Conservation (phyloP, 2,113 vertebrate genomes). For the Danionella cerebrum region DNA sequence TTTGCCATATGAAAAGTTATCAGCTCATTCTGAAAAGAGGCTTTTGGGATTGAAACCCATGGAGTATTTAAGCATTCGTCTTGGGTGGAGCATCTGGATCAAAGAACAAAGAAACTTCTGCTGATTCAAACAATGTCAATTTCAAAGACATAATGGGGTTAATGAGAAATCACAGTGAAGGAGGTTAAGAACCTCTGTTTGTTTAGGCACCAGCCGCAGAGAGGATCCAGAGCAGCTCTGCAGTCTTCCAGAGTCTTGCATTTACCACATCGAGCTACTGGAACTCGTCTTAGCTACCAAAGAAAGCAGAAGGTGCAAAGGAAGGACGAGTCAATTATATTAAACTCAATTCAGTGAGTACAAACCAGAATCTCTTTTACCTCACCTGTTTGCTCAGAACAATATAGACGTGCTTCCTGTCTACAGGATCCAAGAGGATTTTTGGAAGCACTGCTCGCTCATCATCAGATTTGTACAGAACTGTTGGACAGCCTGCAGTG, state of each 20-base stretch:
- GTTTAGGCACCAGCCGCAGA: constrained; percentile 81
- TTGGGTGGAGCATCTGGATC: constrained; percentile 52
- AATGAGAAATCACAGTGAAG: not conserved
- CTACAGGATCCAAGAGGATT: constrained; percentile 70
- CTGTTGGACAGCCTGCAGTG: constrained; percentile 66
- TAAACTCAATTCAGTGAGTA: no score
- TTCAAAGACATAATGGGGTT: not conserved
- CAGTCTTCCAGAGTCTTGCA: constrained; percentile 62
- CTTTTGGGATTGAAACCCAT: constrained; percentile 55
- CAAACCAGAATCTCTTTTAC: no score
- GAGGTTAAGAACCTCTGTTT: not conserved
- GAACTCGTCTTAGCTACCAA: constrained; percentile 74
- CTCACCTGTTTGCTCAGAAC: constrained; percentile 73
- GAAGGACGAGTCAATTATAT: not conserved
- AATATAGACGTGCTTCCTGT: constrained; percentile 75
- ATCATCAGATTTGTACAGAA: constrained; percentile 74
- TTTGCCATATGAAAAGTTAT: constrained; percentile 43
- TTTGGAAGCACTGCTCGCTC: constrained; percentile 72
- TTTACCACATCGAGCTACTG: constrained; percentile 67
- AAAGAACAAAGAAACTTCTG: not conserved
- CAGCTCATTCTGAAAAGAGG: constrained; percentile 35
- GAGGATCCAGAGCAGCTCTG: constrained; percentile 75
- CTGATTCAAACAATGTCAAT: not conserved
- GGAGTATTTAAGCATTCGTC: constrained; percentile 46
- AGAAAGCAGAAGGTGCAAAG: constrained; percentile 36